Percentiles rank a stretch among this genome's conserved stretches.
Conservation (phyloP, 2,797 vertebrate genomes). For the Lemur catta region DNA sequence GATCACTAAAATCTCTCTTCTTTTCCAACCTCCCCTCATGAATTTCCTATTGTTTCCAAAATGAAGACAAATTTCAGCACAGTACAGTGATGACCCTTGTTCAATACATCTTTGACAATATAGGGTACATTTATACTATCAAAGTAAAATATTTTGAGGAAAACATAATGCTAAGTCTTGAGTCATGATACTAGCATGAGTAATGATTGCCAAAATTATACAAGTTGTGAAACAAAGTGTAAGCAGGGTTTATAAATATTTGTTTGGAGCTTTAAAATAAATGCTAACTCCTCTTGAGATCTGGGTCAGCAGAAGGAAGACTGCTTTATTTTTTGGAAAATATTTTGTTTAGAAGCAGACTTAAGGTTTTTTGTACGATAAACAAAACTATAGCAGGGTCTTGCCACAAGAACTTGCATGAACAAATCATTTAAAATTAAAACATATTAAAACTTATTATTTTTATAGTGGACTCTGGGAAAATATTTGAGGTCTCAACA, state of each 20-base stretch:
- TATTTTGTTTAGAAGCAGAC: conserved; percentile 28
- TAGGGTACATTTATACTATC: not conserved
- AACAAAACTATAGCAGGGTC: not conserved
- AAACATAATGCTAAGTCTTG: not conserved
- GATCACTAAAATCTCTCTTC: not conserved
- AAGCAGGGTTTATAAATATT: conserved; percentile 41
- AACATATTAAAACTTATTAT: not conserved
- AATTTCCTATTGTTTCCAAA: not conserved
- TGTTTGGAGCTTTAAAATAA: not conserved
- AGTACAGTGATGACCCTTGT: not conserved
- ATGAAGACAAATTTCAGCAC: not conserved
- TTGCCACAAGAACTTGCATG: not conserved
- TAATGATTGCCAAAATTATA: not conserved
- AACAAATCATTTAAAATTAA: conserved; percentile 39
- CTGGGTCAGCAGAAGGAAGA: not conserved
- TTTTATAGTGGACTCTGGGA: conserved; percentile 49
- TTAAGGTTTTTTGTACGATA: not conserved
- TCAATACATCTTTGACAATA: not conserved
- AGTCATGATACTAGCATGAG: not conserved
- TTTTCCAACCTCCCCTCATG: not conserved
- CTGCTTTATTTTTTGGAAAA: conserved; percentile 20
- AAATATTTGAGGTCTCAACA: conserved; percentile 47
- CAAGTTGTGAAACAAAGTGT: not conserved
- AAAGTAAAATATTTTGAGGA: conserved; percentile 35
- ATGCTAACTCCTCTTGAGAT: not conserved